These are phyloP conservation scores for Phytoseiulus persimilis DNA, from an alignment of 2,888 invertebrate species.

Conservation along the genomic window DNA sequence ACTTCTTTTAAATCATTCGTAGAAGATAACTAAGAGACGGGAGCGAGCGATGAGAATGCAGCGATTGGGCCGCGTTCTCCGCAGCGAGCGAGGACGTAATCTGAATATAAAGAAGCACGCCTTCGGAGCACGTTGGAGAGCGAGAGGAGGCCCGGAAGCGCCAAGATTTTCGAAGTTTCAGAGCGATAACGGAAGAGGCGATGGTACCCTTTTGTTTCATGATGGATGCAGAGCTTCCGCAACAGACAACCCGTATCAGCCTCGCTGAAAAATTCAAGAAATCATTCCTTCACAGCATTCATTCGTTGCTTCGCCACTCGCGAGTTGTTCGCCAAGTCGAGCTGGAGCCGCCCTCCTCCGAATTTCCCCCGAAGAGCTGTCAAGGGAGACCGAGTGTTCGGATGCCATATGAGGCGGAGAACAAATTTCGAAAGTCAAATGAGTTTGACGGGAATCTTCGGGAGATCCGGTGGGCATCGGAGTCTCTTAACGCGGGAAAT, in stretches of 20 bases:
- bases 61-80: no score
- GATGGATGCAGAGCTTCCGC: background rate
- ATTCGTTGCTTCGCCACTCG: no score
- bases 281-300: background rate
- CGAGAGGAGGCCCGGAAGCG: background rate
- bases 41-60: no score
- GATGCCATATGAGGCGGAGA: background rate
- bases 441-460: background rate
- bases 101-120: no score
- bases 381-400: no score
- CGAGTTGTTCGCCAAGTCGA: no score
- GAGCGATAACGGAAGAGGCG: background rate
- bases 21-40: no score
- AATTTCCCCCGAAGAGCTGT: no score
- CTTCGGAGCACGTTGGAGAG: background rate
- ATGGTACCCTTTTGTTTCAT: background rate
- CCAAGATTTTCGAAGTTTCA: background rate
- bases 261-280: background rate
- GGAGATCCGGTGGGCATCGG: background rate
- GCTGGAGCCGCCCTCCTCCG: no score
- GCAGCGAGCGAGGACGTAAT: no score
- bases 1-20: no score
- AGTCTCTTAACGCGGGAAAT: background rate
- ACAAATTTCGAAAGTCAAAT: background rate
- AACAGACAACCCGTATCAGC: background rate